phyloP scores from a whole-genome alignment of 2,888 invertebrate species.

The Acanthopleura granulata region DNA sequence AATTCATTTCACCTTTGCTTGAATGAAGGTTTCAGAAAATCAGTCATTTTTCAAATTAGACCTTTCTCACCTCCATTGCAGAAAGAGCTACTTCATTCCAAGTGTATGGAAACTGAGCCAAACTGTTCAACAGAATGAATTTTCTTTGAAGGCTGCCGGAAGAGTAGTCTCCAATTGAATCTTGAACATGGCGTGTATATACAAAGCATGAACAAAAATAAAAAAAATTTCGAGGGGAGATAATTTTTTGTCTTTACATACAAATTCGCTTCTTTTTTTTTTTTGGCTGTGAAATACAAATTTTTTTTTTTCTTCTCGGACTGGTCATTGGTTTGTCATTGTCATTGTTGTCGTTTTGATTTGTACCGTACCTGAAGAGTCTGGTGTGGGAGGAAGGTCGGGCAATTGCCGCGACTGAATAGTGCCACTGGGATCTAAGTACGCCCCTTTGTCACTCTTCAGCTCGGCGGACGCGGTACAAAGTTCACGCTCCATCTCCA shows the following conservation, averaged over 20 bases:
- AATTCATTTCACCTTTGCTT: no score
- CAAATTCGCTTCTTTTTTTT: no score
- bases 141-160: not conserved
- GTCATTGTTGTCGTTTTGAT: not conserved
- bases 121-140: not conserved
- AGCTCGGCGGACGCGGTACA: constrained; percentile 37
- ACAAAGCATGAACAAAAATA: not conserved
- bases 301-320: no score
- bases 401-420: constrained; percentile 65
- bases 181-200: not conserved
- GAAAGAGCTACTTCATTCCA: not conserved
- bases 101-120: not conserved
- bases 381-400: constrained; percentile 58
- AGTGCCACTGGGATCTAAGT: constrained; percentile 48
- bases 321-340: no score
- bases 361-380: constrained; percentile 33
- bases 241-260: no score
- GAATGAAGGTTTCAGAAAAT: no score
- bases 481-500: constrained; percentile 62
- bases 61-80: not conserved
- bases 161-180: not conserved
- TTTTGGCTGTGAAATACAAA: no score
- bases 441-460: constrained; percentile 3
- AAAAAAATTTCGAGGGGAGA: not conserved
- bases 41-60: not conserved